Percentiles rank a stretch among this genome's conserved stretches.
Conservation (phyloP, 1,140 invertebrate genomes). For the Centruroides vittatus region DNA sequence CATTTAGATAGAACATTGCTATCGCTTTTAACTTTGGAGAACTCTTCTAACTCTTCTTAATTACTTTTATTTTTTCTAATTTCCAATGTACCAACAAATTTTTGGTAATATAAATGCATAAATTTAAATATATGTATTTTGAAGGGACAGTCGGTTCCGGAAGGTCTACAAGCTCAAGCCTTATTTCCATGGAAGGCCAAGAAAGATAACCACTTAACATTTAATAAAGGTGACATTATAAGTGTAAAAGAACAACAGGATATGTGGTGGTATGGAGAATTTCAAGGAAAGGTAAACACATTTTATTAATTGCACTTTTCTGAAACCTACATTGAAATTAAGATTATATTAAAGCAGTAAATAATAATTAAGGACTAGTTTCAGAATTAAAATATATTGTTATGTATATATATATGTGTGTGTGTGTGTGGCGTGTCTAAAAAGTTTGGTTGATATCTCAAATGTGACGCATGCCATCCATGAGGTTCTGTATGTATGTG, state of each 20-base stretch:
- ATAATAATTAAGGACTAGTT: no score
- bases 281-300: constrained; percentile 24
- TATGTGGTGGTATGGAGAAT: constrained; percentile 52
- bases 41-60: no score
- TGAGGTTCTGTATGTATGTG: no score
- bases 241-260: constrained; percentile 48
- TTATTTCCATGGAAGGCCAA: constrained; percentile 49
- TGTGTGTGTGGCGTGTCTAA: no score
- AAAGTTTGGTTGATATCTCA: no score
- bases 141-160: constrained; percentile 20
- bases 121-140: not conserved
- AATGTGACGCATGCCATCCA: no score
- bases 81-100: constrained; percentile 16
- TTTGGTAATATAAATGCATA: not conserved
- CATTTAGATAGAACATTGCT: no score
- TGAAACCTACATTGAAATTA: not conserved
- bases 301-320: not conserved
- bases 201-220: constrained; percentile 48
- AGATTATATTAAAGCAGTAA: no score
- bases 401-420: no score
- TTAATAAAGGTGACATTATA: constrained; percentile 50
- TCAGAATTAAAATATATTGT: no score
- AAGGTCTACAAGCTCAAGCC: constrained; percentile 36
- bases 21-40: no score
- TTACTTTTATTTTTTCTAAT: not conserved